Evolutionary conservation across 2,797 vertebrate species (phyloP), one percentile per base, ranked within the genome.

Genomic region (Myotis daubentonii): DNA sequence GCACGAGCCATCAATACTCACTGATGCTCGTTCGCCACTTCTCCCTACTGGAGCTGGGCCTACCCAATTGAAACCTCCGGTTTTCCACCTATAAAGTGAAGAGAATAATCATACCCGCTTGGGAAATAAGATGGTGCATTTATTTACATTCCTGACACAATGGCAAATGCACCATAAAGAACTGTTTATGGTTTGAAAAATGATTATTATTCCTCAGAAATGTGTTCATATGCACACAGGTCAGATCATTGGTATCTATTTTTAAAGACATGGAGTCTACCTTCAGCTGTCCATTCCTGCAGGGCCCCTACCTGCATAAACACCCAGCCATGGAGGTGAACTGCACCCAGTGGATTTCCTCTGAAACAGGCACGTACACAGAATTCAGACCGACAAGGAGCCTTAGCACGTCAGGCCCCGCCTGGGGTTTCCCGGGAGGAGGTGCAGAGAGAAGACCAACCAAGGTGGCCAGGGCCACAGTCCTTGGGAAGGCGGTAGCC

Each of bases 1-100:
- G 38, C n/a, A 51, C 17, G 11, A 53, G 47, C 78, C 86, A 82
- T 78, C 85, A 89, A 72, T 83, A 83, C 70, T 90, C 30, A 60
- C 55, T 51, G 55, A 19, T 28, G 65, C 51, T 25, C 33, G 30
- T 22, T 41, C 75, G 28, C 28, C 16, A 65, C 22, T 79, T 79
- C 49, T 78, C 11, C 55, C 13, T 16, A 0, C 89, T 87, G 90
- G 74, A 71, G 6, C 30, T 80, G 44, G 23, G 71, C 44, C 57
- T 17, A 30, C 2, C 20, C 25, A 65, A 8, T 65, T 78, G 65
- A 65, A 74, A n/a, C 33, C 1, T 91, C n/a, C 13, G 38, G 51
- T 92, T 83, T 96, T 53, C 30, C 33, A 15, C 49, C 20, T 72
- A 23, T 12, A 76, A 87, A 62, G 47, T 20, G 33, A 84, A 25